These are phyloP conservation scores for Aplocera efformata DNA, from an alignment of 2,888 invertebrate genomes.

Conservation along the genomic window DNA sequence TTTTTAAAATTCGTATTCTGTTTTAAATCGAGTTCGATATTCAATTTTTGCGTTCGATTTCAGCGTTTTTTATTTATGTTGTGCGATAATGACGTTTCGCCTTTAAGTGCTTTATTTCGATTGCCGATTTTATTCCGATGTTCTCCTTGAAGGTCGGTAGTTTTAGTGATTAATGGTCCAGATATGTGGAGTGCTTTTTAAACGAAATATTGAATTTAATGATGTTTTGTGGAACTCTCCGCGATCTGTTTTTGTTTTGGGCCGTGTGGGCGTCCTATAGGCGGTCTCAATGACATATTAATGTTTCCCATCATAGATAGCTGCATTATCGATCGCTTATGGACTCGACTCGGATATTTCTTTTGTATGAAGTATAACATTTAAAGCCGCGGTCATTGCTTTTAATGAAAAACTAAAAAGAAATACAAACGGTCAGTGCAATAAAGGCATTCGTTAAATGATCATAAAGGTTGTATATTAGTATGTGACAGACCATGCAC, in stretches of 20 bases:
- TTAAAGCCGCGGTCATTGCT: conserved; percentile 13
- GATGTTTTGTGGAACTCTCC: conserved; percentile 71
- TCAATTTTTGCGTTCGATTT: conserved; percentile 80
- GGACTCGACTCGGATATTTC: conserved; percentile 31
- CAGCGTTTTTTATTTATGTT: conserved; percentile 77
- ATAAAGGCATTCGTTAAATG: conserved; percentile 26
- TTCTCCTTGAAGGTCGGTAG: conserved; percentile 73
- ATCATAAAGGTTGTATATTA: conserved; percentile 24
- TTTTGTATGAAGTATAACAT: conserved; percentile 31
- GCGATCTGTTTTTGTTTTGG: conserved; percentile 59
- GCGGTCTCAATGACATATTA: conserved; percentile 51
- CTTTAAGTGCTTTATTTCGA: conserved; percentile 81
- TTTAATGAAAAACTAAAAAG: conserved; percentile 4
- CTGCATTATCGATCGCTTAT: conserved; percentile 50
- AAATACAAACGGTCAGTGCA: conserved; percentile 6
- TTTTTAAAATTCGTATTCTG: conserved; percentile 78
- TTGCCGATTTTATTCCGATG: conserved; percentile 79
- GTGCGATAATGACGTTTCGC: conserved; percentile 80
- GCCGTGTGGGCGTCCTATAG: conserved; percentile 53
- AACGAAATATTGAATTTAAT: conserved; percentile 80
- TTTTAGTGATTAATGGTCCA: conserved; percentile 78
- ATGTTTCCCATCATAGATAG: conserved; percentile 50
- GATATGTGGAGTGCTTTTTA: conserved; percentile 79
- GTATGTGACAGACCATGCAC: conserved; percentile 55
- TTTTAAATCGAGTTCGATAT: conserved; percentile 78